Base-by-base conservation (phyloP, 2,113 vertebrate species). In the Nannobrachium achirus region DNA sequence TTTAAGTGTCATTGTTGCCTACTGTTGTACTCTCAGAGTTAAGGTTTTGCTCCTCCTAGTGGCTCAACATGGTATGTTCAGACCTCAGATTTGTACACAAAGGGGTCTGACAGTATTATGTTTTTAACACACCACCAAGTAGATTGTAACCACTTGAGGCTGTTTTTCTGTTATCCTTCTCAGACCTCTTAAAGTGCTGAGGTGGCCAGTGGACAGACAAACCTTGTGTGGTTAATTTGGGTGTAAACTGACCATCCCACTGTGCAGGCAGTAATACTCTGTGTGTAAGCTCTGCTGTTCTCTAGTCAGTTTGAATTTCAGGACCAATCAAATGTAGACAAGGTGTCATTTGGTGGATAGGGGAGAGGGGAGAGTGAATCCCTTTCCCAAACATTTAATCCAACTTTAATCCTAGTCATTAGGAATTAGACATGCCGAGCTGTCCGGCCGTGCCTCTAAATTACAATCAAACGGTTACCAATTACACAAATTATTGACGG, bases 401-500 rank as follows among this genome's bases (percentile, higher is more conserved):
- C 97, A 96, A 96, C 96, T 98, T 98, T 98, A 98, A 98, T 98
- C 98, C 97, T 95, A 98, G 96, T 98, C 96, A 99, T 99, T 99
- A 99, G 95, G 96, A 98, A 98, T 98, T 98, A 98, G 97, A 96
- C 97, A 98, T 98, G 96, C 96, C 91, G 95, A 95, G 96, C 96
- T 96, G 97, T 98, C 97, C 97, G 95, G 95, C 95, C 95, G 94
- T 97, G 96, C 95, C 96, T 98, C 97, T 98, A 98, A 99, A 99
- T 98, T 98, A 98, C 98, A 98, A 99, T 98, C 97, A 99, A 99
- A 99, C 95, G 97, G 95, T 98, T 98, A 97, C 97, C 98, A 98
- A 99, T 99, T 99, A 99, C 98, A 98, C 96, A 99, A 97, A 99
- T 98, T 99, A 99, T 99, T 98, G 97, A 98, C 97, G 96, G 95